Conservation (phyloP, 2,888 invertebrate genomes). For the Autographa gamma region DNA sequence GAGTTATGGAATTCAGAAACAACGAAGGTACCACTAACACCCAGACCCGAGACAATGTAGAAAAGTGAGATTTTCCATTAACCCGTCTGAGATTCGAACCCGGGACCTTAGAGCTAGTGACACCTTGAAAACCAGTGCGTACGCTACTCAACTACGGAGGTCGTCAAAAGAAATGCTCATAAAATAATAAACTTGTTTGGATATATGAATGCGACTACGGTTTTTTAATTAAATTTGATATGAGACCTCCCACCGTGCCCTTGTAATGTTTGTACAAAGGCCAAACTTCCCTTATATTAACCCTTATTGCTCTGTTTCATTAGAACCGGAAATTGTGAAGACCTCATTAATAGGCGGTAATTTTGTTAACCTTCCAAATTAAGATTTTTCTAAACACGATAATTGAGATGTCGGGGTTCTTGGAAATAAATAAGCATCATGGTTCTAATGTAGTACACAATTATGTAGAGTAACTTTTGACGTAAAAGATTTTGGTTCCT, state of each 20-base stretch:
- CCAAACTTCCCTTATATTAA: slow-evolving; percentile 2
- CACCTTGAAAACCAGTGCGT: too few species aligned
- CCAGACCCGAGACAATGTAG: too few species aligned
- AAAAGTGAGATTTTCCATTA: too few species aligned
- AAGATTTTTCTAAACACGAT: background rate
- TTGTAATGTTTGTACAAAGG: background rate
- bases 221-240: slow-evolving; percentile 13
- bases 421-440: background rate
- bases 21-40: too few species aligned
- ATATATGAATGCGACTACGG: background rate
- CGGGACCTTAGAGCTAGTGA: too few species aligned
- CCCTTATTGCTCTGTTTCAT: slow-evolving; percentile 5
- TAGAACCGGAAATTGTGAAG: background rate
- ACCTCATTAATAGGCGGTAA: background rate
- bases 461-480: too few species aligned
- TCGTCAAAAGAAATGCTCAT: too few species aligned
- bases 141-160: too few species aligned
- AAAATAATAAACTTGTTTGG: background rate
- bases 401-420: background rate
- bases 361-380: background rate
- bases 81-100: too few species aligned
- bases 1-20: too few species aligned
- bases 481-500: too few species aligned
- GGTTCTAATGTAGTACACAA: too few species aligned
- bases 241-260: background rate